These are phyloP conservation scores for Atta colombica DNA, from an alignment of 1,140 invertebrate species.

Conservation along the genomic window DNA sequence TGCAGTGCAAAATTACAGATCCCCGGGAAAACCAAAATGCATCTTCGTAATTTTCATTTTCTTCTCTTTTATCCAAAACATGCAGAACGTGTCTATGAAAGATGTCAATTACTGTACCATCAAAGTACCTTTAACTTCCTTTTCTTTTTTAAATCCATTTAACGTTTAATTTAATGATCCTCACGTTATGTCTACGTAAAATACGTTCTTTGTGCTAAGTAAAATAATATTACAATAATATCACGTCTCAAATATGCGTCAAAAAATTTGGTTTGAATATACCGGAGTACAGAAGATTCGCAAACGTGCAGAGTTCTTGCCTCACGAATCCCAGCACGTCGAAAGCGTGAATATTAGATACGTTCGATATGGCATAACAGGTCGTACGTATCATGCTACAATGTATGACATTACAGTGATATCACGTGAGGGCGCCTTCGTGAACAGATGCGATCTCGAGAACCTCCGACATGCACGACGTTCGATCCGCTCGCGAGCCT, in stretches of 20 bases:
- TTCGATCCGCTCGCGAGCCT: conserved; percentile 67
- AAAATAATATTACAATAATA: neutral
- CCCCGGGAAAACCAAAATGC: neutral
- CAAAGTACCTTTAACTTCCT: neutral
- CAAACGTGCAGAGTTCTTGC: neutral
- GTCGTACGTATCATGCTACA: conserved; percentile 39
- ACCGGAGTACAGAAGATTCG: neutral
- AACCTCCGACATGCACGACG: conserved; percentile 65
- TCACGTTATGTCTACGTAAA: neutral
- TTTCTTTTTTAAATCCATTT: neutral
- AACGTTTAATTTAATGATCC: neutral
- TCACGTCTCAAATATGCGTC: neutral
- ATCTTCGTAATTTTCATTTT: conserved; percentile 21
- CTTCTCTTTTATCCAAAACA: neutral
- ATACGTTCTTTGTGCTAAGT: neutral
- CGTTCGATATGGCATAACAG: conserved; percentile 43
- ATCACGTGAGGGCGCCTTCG: conserved; percentile 73
- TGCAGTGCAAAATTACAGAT: conserved; percentile 15
- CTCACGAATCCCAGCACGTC: neutral
- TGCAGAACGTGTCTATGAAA: neutral
- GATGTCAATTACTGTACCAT: neutral
- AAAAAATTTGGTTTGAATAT: neutral
- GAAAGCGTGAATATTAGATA: conserved; percentile 51
- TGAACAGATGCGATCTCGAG: conserved; percentile 73
- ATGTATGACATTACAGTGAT: conserved; percentile 72